Conservation (phyloP, 2,113 vertebrate species). For the Rhea pennata region DNA sequence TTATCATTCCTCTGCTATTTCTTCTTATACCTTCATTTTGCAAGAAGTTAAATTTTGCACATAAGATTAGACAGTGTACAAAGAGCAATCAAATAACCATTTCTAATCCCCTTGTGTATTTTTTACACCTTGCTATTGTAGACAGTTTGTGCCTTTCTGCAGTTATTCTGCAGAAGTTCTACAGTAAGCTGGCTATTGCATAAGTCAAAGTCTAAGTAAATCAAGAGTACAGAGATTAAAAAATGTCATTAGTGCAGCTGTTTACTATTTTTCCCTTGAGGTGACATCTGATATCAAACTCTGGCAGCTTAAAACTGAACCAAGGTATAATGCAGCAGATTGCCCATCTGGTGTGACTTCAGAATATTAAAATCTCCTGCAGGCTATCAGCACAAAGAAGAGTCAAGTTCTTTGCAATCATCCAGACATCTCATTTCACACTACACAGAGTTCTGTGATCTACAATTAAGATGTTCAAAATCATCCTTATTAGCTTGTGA, state of each 20-base stretch:
- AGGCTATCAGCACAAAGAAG: slow-evolving; percentile 39
- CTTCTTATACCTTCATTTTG: background rate
- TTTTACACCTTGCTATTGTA: background rate
- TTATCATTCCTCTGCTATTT: background rate
- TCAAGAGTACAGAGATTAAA: slow-evolving; percentile 12
- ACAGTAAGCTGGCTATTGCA: background rate
- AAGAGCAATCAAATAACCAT: background rate
- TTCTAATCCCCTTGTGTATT: background rate
- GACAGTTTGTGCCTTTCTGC: background rate
- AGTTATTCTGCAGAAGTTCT: too few relatives aligned
- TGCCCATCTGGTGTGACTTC: slow-evolving; percentile 41
- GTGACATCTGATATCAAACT: slow-evolving; percentile 28
- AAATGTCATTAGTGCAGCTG: slow-evolving; percentile 16
- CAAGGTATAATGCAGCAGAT: slow-evolving; percentile 12
- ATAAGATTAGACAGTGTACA: background rate
- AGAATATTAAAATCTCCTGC: slow-evolving; percentile 50
- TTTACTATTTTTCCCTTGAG: slow-evolving; percentile 55
- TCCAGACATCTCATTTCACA: slow-evolving; percentile 55
- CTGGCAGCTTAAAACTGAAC: slow-evolving; percentile 12
- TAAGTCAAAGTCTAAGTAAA: slow-evolving; percentile 11
- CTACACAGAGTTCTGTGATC: slow-evolving; percentile 32
- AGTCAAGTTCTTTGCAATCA: slow-evolving; percentile 35
- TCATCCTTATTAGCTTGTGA: slow-evolving; percentile 18
- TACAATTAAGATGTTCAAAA: slow-evolving; percentile 60
- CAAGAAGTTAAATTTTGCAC: background rate